Base-by-base conservation (phyloP, 2,888 invertebrate species). In the Eupeodes latifasciatus region DNA sequence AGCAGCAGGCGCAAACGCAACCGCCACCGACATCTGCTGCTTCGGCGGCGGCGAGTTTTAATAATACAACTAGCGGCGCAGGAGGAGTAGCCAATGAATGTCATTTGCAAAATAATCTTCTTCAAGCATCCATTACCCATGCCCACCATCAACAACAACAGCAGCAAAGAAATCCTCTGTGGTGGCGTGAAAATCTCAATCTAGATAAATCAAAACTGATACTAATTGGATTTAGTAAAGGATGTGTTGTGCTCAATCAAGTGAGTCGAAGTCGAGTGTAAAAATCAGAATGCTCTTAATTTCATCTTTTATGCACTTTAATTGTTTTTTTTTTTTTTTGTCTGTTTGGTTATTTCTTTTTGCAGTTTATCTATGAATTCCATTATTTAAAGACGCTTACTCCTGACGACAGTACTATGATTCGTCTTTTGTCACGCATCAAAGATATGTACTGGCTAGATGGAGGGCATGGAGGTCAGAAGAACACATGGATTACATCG, bases 221-320 rank as follows among this genome's bases (percentile, higher is more conserved):
- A 64, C 93, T 98, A 89, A 95, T 98, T 84, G 98, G 97, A 3
- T 98, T 98, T 94, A 98, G 98, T 94, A 98, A 98, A 94, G 98
- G 98, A 82, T 98, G 98, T 93, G 97, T 98, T 82, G 98, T 98
- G 85, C 95, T 98, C 91, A 98, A 98, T 94, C 98, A 94, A 94
- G 94, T 94, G 93, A 93, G 93, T 93, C 91, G 82, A 82, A 27
- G 90, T 90, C 91, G 90, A 91, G 91, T 92, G 93, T 93, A 93
- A 93, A 92, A 92, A 92, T 92, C 92, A 91, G 89, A 89, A 79
- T 87, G 80, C 89, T 85, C 40, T 67, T 51, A 19, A 14, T 40
- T 19, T 44, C 44, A 19, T 55, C 7, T 19, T 55, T 7, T 12
- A 27, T 55, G 10, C 36, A 27, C 49, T 12, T 34, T 67, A n/a